Evolutionary conservation across 2,888 invertebrate species (phyloP).

Genomic region (Ernsta delagoae): DNA sequence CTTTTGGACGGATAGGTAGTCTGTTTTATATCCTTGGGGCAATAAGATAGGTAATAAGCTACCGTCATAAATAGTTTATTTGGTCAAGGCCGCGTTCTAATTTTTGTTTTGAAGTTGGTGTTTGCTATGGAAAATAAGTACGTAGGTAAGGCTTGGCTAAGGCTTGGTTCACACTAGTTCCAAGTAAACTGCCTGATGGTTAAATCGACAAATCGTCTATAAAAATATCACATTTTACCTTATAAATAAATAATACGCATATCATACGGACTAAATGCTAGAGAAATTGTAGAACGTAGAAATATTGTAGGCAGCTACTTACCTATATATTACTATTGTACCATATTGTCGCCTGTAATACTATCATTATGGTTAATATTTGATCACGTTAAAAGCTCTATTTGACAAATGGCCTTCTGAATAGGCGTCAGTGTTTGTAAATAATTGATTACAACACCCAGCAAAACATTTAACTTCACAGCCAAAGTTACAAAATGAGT

Average conservation of each 20-base stretch:
- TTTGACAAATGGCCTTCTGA: neutral
- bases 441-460: neutral
- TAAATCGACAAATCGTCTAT: too few relatives aligned
- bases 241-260: too few relatives aligned
- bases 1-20: slow-evolving; percentile 7
- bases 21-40: slow-evolving; percentile 23
- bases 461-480: neutral
- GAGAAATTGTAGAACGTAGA: too few relatives aligned
- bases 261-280: too few relatives aligned
- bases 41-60: slow-evolving; percentile 21
- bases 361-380: too few relatives aligned
- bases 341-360: too few relatives aligned
- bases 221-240: too few relatives aligned
- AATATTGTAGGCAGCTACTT: too few relatives aligned
- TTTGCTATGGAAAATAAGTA: neutral
- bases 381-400: neutral
- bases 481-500: slow-evolving; percentile 1
- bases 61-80: slow-evolving; percentile 24
- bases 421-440: neutral
- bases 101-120: neutral
- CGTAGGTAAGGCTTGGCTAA: too few relatives aligned
- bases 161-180: too few relatives aligned
- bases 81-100: slow-evolving; percentile 9
- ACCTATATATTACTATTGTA: too few relatives aligned
- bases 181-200: too few relatives aligned